Conservation (phyloP, 2,888 invertebrate genomes). For the Alentia gelatinosa region DNA sequence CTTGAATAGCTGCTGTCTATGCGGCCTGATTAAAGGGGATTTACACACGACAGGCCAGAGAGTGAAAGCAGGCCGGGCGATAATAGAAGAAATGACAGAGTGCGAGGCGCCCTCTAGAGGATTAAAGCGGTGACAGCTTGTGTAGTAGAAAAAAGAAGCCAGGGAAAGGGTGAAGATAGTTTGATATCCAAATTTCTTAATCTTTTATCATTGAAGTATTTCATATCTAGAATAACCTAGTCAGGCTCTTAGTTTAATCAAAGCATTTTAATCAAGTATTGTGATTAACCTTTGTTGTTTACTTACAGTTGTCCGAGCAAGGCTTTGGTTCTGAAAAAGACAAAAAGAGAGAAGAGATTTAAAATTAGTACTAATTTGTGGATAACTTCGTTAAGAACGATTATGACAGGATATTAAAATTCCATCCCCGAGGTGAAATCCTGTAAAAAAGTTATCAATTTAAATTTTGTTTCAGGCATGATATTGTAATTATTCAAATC, state of each 20-base stretch:
- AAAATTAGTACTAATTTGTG: background rate
- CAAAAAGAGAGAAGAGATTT: background rate
- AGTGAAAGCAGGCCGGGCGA: background rate
- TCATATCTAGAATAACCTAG: too few species aligned
- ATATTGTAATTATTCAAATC: background rate
- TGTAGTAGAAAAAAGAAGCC: background rate
- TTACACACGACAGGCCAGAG: background rate
- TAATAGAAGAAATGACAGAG: background rate
- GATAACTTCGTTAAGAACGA: background rate
- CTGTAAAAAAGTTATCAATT: background rate
- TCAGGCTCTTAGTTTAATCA: too few species aligned
- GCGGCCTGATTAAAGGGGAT: background rate
- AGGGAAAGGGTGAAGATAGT: too few species aligned
- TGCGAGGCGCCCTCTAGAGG: background rate
- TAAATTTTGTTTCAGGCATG: background rate
- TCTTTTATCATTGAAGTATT: too few species aligned
- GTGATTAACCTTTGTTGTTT: too few species aligned
- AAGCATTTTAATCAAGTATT: too few species aligned
- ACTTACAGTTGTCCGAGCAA: conserved; percentile 17
- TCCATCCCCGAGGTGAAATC: background rate
- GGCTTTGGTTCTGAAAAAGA: background rate
- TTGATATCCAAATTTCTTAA: too few species aligned
- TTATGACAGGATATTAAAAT: background rate
- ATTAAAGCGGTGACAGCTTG: background rate
- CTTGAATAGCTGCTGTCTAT: too few species aligned